phyloP scores from a whole-genome alignment of 2,888 invertebrate genomes.

The Eilema sororculum region DNA sequence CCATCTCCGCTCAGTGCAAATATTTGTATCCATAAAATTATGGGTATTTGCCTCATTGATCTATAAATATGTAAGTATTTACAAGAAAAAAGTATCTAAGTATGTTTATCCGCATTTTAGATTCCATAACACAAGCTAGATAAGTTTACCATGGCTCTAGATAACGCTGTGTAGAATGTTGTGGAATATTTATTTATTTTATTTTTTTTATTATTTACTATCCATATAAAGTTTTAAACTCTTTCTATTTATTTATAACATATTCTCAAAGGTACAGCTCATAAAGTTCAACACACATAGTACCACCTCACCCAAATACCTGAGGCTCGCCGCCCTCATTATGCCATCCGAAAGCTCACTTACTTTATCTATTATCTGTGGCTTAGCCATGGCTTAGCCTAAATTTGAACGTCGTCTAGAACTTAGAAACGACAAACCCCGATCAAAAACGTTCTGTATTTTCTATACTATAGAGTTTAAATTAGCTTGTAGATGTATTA shows the following conservation, averaged over 20 bases:
- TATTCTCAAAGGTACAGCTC: conserved; percentile 22
- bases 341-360: conserved; percentile 32
- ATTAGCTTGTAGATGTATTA: conserved; percentile 11
- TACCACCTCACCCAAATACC: conserved; percentile 26
- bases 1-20: too few relatives aligned
- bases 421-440: conserved; percentile 20
- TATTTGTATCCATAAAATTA: too few relatives aligned
- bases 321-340: conserved; percentile 32
- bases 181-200: too few relatives aligned
- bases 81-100: too few relatives aligned
- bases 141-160: too few relatives aligned
- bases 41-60: too few relatives aligned
- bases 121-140: too few relatives aligned
- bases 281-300: background rate
- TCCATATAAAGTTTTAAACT: too few relatives aligned
- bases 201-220: too few relatives aligned
- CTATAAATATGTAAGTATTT: too few relatives aligned
- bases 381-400: conserved; percentile 37
- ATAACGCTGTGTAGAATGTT: too few relatives aligned
- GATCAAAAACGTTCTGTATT: conserved; percentile 26
- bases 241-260: conserved; percentile 20
- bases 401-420: conserved; percentile 41
- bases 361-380: conserved; percentile 51
- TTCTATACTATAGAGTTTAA: background rate
- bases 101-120: too few relatives aligned